Conservation (phyloP, 1,140 invertebrate genomes). For the Drosophila sulfurigaster region DNA sequence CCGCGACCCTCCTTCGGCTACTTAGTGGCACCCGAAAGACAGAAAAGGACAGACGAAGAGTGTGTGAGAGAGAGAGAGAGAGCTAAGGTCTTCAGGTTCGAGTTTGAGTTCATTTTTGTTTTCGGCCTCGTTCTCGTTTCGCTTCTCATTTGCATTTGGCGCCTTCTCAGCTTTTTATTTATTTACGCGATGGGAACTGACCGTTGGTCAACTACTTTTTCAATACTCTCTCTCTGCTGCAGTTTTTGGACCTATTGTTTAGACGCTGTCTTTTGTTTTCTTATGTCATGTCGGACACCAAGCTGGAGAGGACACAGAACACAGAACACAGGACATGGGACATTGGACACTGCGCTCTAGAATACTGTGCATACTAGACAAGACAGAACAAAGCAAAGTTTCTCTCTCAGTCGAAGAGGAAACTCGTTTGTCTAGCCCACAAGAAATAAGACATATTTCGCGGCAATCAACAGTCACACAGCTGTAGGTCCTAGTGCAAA, state of each 20-base stretch:
- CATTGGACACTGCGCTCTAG: slow-evolving; percentile 10
- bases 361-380: background rate
- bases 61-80: background rate
- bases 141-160: slow-evolving; percentile 65
- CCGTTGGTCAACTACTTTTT: slow-evolving; percentile 31
- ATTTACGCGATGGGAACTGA: slow-evolving; percentile 44
- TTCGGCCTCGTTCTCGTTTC: background rate
- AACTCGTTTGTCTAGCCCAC: slow-evolving; percentile 37
- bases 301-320: slow-evolving; percentile 15
- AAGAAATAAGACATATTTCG: slow-evolving; percentile 51
- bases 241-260: slow-evolving; percentile 24
- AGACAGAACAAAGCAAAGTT: slow-evolving; percentile 3
- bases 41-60: background rate
- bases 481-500: slow-evolving; percentile 9
- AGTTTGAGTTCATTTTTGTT: too few species aligned
- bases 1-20: slow-evolving; percentile 21
- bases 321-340: slow-evolving; percentile 11
- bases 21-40: slow-evolving; percentile 21
- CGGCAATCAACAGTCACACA: slow-evolving; percentile 47
- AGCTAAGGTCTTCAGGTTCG: background rate
- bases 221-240: background rate
- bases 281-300: slow-evolving; percentile 51
- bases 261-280: slow-evolving; percentile 42
- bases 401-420: background rate
- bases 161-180: slow-evolving; percentile 48